These are phyloP conservation scores for Cyclophora punctaria DNA, from an alignment of 2,888 invertebrate species.

Conservation along the genomic window DNA sequence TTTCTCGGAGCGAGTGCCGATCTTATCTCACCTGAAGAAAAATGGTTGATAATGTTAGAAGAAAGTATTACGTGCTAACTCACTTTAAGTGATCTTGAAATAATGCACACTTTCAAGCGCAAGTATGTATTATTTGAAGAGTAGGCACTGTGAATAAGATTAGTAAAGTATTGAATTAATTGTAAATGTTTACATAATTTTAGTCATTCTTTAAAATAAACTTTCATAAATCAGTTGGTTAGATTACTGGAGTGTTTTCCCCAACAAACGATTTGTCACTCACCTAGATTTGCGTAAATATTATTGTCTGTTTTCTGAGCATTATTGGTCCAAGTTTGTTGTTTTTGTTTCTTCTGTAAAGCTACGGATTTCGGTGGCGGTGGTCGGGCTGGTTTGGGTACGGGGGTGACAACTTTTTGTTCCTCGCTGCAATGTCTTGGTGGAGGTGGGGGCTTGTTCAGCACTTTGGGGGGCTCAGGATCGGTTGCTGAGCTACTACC, in stretches of 20 bases:
- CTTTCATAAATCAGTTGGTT: too few relatives aligned
- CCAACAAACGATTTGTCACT: conserved; percentile 26
- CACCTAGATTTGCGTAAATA: conserved; percentile 88
- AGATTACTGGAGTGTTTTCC: too few relatives aligned
- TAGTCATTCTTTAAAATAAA: neutral
- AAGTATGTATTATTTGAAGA: too few relatives aligned
- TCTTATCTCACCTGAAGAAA: conserved; percentile 82
- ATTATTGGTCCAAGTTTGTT: conserved; percentile 59
- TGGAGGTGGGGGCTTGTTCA: conserved; percentile 84
- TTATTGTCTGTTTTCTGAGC: conserved; percentile 60
- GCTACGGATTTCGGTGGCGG: conserved; percentile 83
- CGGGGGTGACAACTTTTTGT: conserved; percentile 66
- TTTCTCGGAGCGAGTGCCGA: conserved; percentile 87
- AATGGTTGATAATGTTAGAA: too few relatives aligned
- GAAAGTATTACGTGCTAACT: too few relatives aligned
- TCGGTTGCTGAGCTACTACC: conserved; percentile 56
- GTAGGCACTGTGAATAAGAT: too few relatives aligned
- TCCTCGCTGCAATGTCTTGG: conserved; percentile 76
- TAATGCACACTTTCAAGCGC: too few relatives aligned
- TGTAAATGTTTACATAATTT: too few relatives aligned
- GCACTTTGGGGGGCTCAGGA: conserved; percentile 52
- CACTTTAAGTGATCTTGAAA: conserved; percentile 4
- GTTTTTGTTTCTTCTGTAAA: conserved; percentile 76
- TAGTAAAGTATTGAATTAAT: too few relatives aligned
- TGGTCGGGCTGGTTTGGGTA: conserved; percentile 80